Conservation (phyloP, 1,140 invertebrate genomes). For the Zaprionus camerounensis region DNA sequence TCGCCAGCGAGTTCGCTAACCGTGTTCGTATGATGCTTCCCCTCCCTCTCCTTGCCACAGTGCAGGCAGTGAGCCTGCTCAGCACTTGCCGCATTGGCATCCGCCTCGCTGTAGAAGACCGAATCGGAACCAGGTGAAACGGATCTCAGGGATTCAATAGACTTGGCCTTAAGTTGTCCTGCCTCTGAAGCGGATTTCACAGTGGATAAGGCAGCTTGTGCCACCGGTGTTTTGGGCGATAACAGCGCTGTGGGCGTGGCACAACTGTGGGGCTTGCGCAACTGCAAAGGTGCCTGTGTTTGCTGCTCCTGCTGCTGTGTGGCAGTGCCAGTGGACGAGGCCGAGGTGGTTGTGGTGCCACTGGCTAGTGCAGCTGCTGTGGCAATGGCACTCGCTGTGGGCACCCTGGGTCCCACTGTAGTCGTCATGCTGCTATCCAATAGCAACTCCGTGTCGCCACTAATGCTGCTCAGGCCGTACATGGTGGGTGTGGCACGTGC, state of each 20-base stretch:
- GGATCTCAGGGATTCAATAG: conserved; percentile 92
- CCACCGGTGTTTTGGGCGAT: conserved; percentile 53
- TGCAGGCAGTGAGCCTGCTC: conserved; percentile 88
- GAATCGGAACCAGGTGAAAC: conserved; percentile 94
- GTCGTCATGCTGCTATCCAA: conserved; percentile 70
- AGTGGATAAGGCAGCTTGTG: conserved; percentile 10
- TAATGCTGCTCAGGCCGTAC: conserved; percentile 64
- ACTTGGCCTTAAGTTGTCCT: conserved; percentile 90
- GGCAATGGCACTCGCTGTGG: conserved; percentile 15
- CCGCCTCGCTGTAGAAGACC: conserved; percentile 93
- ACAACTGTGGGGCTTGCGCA: conserved; percentile 57
- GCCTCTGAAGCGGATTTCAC: conserved; percentile 84
- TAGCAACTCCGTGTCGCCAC: conserved; percentile 70
- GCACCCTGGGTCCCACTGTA: conserved; percentile 18
- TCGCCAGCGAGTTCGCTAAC: conserved; percentile 85
- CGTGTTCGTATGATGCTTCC: conserved; percentile 52
- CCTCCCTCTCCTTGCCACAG: conserved; percentile 91
- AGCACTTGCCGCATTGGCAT: conserved; percentile 84
- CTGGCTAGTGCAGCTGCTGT: conserved; percentile 12
- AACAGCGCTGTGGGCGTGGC: conserved; percentile 64
- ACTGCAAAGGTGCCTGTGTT: not conserved
- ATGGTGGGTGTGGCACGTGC: conserved; percentile 52
- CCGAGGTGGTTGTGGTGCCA: conserved; percentile 26
- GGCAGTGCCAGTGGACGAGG: conserved; percentile 28
- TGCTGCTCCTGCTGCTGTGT: conserved; percentile 33